Percentiles rank a stretch among this genome's conserved stretches.
These are phyloP conservation scores for Lepidurus couesii DNA, from an alignment of 1,140 invertebrate genomes.

Conservation along the genomic window DNA sequence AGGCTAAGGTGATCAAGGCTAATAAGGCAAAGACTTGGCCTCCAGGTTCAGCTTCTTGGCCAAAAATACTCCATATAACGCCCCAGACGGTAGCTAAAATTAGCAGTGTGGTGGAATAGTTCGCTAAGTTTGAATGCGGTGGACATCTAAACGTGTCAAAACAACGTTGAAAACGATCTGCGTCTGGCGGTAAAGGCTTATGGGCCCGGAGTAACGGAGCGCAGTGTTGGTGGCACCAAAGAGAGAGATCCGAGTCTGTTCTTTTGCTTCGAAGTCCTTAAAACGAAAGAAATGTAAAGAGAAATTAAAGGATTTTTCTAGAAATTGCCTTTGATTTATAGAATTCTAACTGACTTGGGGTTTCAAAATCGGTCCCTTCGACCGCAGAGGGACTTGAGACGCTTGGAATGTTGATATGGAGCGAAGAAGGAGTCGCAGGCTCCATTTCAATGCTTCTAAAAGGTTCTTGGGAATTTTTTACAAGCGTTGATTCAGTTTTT, in stretches of 20 bases:
- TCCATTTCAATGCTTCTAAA: neutral
- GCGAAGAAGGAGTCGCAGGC: neutral
- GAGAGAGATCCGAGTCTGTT: neutral
- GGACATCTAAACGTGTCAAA: constrained; percentile 22
- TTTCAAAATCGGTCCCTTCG: neutral
- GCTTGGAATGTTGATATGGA: neutral
- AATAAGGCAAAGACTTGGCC: constrained; percentile 73
- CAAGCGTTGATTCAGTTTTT: neutral
- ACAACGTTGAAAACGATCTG: neutral
- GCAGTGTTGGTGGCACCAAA: neutral
- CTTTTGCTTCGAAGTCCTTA: neutral
- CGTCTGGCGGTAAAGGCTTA: constrained; percentile 21
- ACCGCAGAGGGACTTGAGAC: neutral
- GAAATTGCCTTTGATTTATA: neutral
- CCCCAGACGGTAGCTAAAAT: constrained; percentile 54
- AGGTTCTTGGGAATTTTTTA: neutral
- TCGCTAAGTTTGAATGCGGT: neutral
- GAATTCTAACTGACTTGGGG: neutral
- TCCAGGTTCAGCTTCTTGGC: constrained; percentile 64
- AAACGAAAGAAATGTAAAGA: neutral
- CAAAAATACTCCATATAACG: constrained; percentile 63
- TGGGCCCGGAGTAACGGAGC: neutral
- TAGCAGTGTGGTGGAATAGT: neutral
- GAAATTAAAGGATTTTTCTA: neutral
- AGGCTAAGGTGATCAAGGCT: constrained; percentile 57